Conservation (phyloP, 2,888 invertebrate species). For the Sarcophaga carnaria region DNA sequence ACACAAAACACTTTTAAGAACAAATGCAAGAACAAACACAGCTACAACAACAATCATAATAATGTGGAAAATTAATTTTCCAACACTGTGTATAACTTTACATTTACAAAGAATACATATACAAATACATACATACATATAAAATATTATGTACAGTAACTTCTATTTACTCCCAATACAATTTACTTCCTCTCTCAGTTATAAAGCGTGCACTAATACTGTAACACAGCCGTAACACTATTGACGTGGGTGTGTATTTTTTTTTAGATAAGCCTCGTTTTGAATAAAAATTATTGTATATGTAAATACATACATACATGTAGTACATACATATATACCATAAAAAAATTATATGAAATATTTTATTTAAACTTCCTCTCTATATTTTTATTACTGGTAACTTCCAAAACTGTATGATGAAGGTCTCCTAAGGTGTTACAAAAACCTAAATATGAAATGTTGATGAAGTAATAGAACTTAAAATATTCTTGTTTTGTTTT, state of each 20-base stretch:
- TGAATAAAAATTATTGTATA: not conserved
- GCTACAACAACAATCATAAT: not conserved
- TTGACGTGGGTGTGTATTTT: not conserved
- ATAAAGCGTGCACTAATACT: not conserved
- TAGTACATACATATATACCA: not conserved
- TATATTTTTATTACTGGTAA: not conserved
- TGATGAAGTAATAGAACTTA: not conserved
- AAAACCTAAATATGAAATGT: not conserved
- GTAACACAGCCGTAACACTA: not conserved
- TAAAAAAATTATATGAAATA: too few relatives aligned
- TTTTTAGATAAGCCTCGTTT: not conserved
- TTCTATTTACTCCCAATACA: not conserved
- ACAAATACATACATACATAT: conserved; percentile 10
- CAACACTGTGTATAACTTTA: not conserved
- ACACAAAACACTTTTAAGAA: conserved; percentile 11
- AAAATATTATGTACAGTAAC: not conserved
- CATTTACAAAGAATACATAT: not conserved
- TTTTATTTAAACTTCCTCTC: conserved; percentile 3
- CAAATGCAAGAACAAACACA: not conserved
- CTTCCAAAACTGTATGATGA: conserved; percentile 21
- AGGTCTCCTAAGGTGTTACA: conserved; percentile 26
- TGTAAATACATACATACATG: not conserved
- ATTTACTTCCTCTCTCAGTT: not conserved
- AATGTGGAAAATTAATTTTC: not conserved
- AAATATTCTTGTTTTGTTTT: not conserved